Evolutionary conservation across 2,888 invertebrate species (phyloP), one percentile per base, ranked within the genome.

Genomic region (Pardosa pseudoannulata): DNA sequence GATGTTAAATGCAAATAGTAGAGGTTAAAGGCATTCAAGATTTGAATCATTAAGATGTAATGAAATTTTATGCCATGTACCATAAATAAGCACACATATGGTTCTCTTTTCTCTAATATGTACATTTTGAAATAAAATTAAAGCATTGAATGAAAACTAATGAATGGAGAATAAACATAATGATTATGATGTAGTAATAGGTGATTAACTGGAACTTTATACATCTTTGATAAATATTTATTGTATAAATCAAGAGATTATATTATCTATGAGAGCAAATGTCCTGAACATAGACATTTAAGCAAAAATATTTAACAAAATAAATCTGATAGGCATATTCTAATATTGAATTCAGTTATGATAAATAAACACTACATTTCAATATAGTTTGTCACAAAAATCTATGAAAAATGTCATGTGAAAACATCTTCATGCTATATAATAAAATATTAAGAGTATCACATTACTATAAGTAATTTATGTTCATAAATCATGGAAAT

Each of bases 371-470:
- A 56, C 56, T 56, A 56, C 56, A 56, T 56, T 56, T 56, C 56
- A 56, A 56, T 23, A 56, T 11, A 56, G 19, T 6, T 6, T 56
- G 56, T 56, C 56, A 56, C 56, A 56, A 56, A 46, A 46, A 16
- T 46, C 16, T 46, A 16, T 46, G 46, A 46, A 46, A 56, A 56
- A 56, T 1, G n/a, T 56, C 56, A 56, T 56, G n/a, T n/a, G 56
- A 56, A 56, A 23, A 56, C 19, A 56, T 56, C 56, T 23, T 56
- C 19, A 23, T 56, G 23, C 23, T 56, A n/a, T 19, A 56, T 56
- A 19, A 56, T 56, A 56, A 56, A 56, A 56, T 56, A 56, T 56
- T 19, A 56, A 56, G 23, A 23, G 7, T 56, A 56, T 56, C 56
- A 56, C 56, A 56, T 56, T 56, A 56, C 23, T 23, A 23, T 46